Conservation (phyloP, 2,113 vertebrate genomes). For the Propithecus coquereli region DNA sequence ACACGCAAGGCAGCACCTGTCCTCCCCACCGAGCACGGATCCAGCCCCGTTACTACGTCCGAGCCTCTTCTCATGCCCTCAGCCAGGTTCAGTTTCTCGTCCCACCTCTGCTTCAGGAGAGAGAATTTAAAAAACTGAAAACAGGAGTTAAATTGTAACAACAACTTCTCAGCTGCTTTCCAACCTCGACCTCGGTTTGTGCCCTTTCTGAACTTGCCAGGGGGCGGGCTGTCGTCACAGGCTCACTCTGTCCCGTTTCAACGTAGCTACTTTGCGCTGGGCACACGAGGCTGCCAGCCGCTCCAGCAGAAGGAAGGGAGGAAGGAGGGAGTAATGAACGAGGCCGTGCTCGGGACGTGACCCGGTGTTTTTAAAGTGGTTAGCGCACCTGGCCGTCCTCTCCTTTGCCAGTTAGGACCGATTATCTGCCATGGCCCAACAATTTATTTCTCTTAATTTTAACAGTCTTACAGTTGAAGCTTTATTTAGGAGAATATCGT, state of each 20-base stretch:
- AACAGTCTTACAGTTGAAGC: background rate
- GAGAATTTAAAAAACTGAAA: background rate
- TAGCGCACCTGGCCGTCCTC: background rate
- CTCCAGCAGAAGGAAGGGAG: background rate
- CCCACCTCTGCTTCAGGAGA: background rate
- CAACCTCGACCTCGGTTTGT: background rate
- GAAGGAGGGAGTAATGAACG: no score
- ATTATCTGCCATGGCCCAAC: accelerated
- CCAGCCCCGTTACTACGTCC: no score
- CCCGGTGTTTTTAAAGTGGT: background rate
- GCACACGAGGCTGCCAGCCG: accelerated
- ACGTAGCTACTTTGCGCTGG: accelerated
- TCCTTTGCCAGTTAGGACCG: background rate
- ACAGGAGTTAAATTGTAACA: background rate
- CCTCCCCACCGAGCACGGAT: accelerated
- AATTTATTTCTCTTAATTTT: background rate
- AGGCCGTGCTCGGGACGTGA: accelerated
- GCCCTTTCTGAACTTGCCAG: background rate
- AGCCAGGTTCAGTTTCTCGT: background rate
- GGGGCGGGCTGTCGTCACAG: accelerated
- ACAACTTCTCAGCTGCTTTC: no score
- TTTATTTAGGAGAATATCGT: background rate
- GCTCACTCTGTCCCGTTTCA: accelerated
- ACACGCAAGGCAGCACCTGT: accelerated
- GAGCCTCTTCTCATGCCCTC: background rate